Evolutionary conservation across 2,113 vertebrate genomes (phyloP).

Genomic region (Rutilus rutilus): DNA sequence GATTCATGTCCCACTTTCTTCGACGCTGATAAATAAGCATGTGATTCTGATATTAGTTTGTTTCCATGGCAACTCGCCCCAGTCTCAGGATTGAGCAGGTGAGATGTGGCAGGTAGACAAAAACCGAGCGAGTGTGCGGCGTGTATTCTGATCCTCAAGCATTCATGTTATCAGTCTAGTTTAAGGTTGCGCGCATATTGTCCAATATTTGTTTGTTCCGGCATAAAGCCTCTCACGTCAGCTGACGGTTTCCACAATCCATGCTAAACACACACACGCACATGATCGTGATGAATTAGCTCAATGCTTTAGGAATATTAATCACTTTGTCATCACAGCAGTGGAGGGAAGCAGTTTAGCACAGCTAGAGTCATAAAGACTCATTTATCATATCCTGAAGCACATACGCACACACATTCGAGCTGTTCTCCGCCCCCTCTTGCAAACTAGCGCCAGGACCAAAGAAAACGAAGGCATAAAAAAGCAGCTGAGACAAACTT

Average conservation of each 20-base stretch:
- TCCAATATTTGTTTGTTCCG: constrained; percentile 35
- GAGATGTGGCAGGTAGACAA: constrained; percentile 25
- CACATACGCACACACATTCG: constrained; percentile 49
- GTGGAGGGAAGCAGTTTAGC: constrained; percentile 74
- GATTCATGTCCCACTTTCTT: constrained; percentile 54
- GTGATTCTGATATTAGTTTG: constrained; percentile 63
- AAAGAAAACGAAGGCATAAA: background rate
- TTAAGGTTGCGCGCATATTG: background rate
- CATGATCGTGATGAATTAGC: constrained; percentile 76
- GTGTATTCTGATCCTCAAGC: background rate
- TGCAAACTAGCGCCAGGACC: background rate
- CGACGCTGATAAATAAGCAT: constrained; percentile 47
- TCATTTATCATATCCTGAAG: constrained; percentile 75
- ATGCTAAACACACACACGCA: constrained; percentile 66
- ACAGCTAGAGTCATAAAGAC: constrained; percentile 63
- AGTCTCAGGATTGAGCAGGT: constrained; percentile 42
- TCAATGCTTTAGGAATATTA: constrained; percentile 76
- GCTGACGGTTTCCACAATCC: constrained; percentile 53
- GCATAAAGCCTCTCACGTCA: constrained; percentile 14
- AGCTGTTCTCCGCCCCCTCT: constrained; percentile 64
- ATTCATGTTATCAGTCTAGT: background rate
- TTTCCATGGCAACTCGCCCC: constrained; percentile 54
- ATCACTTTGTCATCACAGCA: constrained; percentile 78
- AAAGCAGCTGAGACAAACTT: constrained; percentile 38
- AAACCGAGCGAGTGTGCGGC: background rate